Conservation (phyloP, 2,888 invertebrate species). For the Caradrina clavipalpis region DNA sequence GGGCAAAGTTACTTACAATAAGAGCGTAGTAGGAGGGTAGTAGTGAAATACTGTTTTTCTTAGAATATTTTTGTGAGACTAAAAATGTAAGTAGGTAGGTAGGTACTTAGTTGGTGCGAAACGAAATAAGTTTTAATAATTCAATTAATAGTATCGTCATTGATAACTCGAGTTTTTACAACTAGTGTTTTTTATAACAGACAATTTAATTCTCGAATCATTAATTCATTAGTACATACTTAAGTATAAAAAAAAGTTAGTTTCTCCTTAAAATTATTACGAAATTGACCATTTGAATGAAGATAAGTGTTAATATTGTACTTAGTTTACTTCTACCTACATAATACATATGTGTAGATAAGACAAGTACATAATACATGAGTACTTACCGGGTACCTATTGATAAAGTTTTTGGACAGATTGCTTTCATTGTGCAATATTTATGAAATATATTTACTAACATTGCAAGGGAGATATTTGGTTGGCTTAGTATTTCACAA, state of each 20-base stretch:
- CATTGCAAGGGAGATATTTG: background rate
- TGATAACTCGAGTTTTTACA: background rate
- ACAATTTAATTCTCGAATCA: background rate
- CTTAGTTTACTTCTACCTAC: background rate
- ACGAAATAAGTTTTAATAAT: slow-evolving; percentile 2
- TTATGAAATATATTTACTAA: slow-evolving; percentile 44
- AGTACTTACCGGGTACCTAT: background rate
- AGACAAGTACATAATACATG: background rate
- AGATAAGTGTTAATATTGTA: slow-evolving; percentile 1
- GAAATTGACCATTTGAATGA: slow-evolving; percentile 5
- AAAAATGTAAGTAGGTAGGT: slow-evolving; percentile 11
- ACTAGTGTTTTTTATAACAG: background rate
- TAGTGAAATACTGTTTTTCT: background rate
- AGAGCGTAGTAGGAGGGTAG: slow-evolving; percentile 6
- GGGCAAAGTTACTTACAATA: slow-evolving; percentile 18
- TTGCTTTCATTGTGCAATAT: slow-evolving; percentile 60
- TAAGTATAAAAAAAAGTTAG: background rate
- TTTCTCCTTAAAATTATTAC: background rate
- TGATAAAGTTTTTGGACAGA: slow-evolving; percentile 29
- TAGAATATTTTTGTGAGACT: slow-evolving; percentile 1
- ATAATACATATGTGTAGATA: slow-evolving; percentile 17
- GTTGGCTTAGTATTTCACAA: slow-evolving; percentile 23
- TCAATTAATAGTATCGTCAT: background rate
- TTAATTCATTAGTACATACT: background rate
- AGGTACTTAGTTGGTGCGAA: background rate